Base-by-base conservation (phyloP, 2,888 invertebrate genomes). In the Ichneumon xanthorius region DNA sequence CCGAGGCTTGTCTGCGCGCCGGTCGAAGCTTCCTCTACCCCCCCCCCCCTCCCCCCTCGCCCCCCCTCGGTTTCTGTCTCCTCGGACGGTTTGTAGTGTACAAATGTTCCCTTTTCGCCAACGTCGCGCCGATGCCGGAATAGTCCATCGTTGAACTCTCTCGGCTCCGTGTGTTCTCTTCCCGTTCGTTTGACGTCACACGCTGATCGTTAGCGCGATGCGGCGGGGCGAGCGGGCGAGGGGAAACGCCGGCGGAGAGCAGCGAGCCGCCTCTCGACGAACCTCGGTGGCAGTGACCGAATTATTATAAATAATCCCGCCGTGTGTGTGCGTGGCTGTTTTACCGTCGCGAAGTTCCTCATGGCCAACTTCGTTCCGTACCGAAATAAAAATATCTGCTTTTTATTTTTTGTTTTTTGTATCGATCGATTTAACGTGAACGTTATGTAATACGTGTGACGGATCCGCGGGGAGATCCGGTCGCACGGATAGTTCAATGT, bases 281-380 rank as follows among this genome's bases (percentile, higher is more conserved):
- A n/a, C 65, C 80, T 73, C 63, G 83, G 83, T 84, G 87, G 80
- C 89, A 88, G 85, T 88, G 86, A 85, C 89, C 87, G 88, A 88
- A 87, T 87, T 87, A 86, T 89, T 89, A 88, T 87, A 86, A 89
- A 89, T 87, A 87, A 86, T 87, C 75, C 63, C 11, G 33, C 53
- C 40, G 70, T 79, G 65, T 85, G 76, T 88, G 40, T 48, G 14
- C 45, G 16, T 16, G 45, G 3, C 45, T 4, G 16, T 48, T 16
- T 85, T 63, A 81, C 68, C 6, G 75, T 84, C 68, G 58, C 70
- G 68, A 80, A 82, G 77, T 37, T 53, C 53, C 53, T 53, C 63
- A 53, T 68, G 37, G 37, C 75, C 48, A 65, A 14, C 53, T 65
- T 33, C 1, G 30, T 33, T 9, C 75, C 30, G 33, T 71, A 50